Evolutionary conservation across 2,113 vertebrate species (phyloP).

Genomic region (Barbus barbus): DNA sequence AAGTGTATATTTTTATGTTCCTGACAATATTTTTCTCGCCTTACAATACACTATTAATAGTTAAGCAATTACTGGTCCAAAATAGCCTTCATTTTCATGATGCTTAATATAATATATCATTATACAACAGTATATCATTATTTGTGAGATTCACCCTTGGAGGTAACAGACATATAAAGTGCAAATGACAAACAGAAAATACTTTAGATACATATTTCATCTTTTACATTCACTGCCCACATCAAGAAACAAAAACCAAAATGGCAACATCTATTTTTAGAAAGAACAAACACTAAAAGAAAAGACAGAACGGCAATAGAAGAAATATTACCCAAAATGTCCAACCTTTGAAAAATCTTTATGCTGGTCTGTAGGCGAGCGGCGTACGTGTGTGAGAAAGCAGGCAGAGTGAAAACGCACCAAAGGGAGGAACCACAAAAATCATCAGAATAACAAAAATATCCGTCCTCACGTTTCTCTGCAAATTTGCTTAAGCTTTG

Average conservation of each 20-base stretch:
- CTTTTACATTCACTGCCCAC: conserved; percentile 18
- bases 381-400: conserved; percentile 8
- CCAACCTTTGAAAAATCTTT: conserved; percentile 34
- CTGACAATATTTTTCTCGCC: too few relatives aligned
- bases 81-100: background rate
- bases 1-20: background rate
- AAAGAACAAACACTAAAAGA: conserved; percentile 20
- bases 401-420: conserved; percentile 38
- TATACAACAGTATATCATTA: background rate
- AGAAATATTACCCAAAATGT: conserved; percentile 30
- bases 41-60: background rate
- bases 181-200: conserved; percentile 42
- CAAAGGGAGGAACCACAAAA: conserved; percentile 43
- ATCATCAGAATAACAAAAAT: conserved; percentile 57
- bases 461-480: conserved; percentile 38
- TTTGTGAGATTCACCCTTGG: conserved; percentile 15
- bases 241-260: conserved; percentile 8
- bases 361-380: conserved; percentile 17
- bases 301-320: conserved; percentile 13
- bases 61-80: background rate
- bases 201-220: background rate
- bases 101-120: background rate
- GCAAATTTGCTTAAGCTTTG: conserved; percentile 40
- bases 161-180: conserved; percentile 47
- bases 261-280: conserved; percentile 2